These are phyloP conservation scores for Anguilla marmorata DNA, from an alignment of 2,797 vertebrate species.

Conservation along the genomic window DNA sequence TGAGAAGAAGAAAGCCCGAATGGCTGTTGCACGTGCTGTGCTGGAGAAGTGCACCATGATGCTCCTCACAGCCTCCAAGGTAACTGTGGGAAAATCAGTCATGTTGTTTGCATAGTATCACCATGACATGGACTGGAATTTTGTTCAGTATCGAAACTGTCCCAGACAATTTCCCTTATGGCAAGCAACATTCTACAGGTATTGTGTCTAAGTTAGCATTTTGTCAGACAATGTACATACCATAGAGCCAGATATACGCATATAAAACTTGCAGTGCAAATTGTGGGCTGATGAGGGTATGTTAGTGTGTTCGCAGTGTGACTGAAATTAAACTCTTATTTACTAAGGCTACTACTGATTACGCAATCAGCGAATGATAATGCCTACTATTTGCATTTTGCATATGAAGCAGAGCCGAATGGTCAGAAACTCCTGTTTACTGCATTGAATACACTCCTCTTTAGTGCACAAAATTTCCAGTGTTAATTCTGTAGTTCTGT, in stretches of 20 bases:
- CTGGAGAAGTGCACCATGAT: constrained; percentile 99
- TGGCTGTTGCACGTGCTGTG: constrained; percentile 93
- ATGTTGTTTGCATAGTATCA: neutral
- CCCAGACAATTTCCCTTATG: neutral
- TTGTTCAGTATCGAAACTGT: neutral
- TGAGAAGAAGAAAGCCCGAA: constrained; percentile 96
- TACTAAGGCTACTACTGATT: no score
- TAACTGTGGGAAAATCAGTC: constrained; percentile 48
- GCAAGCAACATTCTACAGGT: neutral
- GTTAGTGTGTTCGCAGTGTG: no score
- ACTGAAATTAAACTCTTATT: no score
- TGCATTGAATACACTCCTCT: no score
- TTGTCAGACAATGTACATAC: neutral
- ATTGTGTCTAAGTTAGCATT: neutral
- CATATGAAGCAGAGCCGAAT: no score
- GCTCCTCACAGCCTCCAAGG: constrained; percentile 98
- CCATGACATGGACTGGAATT: neutral
- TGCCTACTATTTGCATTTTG: no score
- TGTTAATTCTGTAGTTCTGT: neutral
- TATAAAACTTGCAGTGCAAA: no score
- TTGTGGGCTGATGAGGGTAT: no score
- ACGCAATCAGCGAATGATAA: no score
- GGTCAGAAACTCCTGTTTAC: no score
- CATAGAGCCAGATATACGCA: no score
- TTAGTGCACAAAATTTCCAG: neutral